Evolutionary conservation across 2,888 invertebrate species (phyloP).

Genomic region (Quadroppia sp.): DNA sequence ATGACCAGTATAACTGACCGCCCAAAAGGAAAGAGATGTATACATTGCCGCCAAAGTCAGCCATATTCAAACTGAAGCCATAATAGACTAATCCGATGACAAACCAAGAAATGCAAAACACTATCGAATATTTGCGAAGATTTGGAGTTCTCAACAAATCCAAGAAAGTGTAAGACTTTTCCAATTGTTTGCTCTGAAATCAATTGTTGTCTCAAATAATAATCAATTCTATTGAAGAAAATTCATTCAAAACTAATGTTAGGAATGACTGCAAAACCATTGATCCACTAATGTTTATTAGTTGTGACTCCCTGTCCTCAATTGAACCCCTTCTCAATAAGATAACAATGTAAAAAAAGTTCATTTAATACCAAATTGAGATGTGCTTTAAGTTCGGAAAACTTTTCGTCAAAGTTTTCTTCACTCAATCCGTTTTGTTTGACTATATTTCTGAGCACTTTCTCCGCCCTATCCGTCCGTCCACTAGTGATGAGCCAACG

Average conservation of each 20-base stretch:
- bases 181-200: background rate
- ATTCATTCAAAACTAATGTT: no score
- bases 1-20: background rate
- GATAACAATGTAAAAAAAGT: no score
- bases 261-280: no score
- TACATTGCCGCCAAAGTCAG: slow-evolving; percentile 75
- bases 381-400: slow-evolving; percentile 1
- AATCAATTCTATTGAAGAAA: no score
- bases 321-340: background rate
- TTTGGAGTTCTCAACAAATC: slow-evolving; percentile 18
- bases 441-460: background rate
- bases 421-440: slow-evolving; percentile 15
- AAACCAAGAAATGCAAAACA: slow-evolving; percentile 55
- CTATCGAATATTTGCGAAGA: slow-evolving; percentile 39
- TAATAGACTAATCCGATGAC: slow-evolving; percentile 83
- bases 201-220: no score
- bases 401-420: slow-evolving; percentile 24
- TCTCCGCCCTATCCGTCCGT: slow-evolving; percentile 5
- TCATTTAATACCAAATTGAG: background rate
- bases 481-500: slow-evolving; percentile 39
- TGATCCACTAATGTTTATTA: no score
- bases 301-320: no score
- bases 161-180: background rate
- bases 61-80: slow-evolving; percentile 73
- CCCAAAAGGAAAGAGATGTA: slow-evolving; percentile 51